Percentiles rank a stretch among this genome's conserved stretches.
Conservation (phyloP, 2,113 vertebrate species). For the Hippoglossus stenolepis region DNA sequence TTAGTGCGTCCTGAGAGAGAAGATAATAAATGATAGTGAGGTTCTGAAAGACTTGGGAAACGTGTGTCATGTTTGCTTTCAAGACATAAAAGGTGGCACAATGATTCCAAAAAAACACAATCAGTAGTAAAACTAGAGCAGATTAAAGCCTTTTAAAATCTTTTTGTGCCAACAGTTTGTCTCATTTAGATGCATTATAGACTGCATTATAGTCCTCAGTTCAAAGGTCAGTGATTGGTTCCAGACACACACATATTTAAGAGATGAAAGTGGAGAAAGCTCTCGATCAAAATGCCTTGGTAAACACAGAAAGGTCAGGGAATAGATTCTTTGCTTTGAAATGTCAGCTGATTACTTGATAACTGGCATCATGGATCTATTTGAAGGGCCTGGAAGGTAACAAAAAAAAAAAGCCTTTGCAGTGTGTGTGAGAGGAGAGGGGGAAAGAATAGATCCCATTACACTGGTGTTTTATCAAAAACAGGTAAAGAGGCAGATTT, state of each 20-base stretch:
- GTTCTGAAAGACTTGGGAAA: background rate
- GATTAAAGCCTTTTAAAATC: background rate
- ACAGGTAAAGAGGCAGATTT: background rate
- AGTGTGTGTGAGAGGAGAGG: background rate
- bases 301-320: conserved; percentile 77
- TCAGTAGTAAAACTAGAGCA: background rate
- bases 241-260: conserved; percentile 51
- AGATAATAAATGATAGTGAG: background rate
- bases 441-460: conserved; percentile 1
- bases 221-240: conserved; percentile 50
- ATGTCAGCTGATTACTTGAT: conserved; percentile 75
- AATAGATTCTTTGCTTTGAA: conserved; percentile 78
- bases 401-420: background rate
- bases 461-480: conserved; percentile 8
- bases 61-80: background rate
- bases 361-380: conserved; percentile 43
- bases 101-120: background rate
- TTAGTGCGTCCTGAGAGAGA: background rate
- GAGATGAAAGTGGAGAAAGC: conserved; percentile 72
- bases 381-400: conserved; percentile 28
- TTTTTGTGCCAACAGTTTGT: background rate
- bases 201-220: background rate
- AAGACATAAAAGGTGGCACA: background rate
- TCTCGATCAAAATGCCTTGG: conserved; percentile 59
- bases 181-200: background rate